Evolutionary conservation across 2,888 invertebrate species (phyloP), one percentile per base, ranked within the genome.

Genomic region (Diplazon laetatorius): DNA sequence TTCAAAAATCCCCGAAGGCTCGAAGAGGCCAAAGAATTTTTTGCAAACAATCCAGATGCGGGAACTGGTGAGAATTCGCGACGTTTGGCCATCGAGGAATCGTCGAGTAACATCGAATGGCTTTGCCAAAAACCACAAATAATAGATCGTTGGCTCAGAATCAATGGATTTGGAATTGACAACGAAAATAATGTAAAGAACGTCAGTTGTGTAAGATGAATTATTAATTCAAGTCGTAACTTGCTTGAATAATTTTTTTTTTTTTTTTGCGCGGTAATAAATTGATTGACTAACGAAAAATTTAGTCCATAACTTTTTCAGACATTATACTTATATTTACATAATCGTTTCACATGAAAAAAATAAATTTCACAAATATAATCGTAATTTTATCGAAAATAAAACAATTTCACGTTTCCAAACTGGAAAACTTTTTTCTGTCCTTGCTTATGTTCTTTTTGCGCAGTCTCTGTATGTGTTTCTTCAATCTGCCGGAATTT

Each of bases 391-490:
- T n/a, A n/a, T n/a, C n/a, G 2, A 10, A n/a, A 9, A 59, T n/a
- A 25, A 20, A 20, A 16, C 1, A 2, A 35, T 44, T 50, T 68
- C 18, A 68, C 46, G 18, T 63, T 12, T 78, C 62, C 12, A 55
- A 35, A 16, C 22, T 55, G 0, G 70, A 76, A 18, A 90, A 81
- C 71, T 83, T 85, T 39, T 80, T 80, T 66, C 88, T 84, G 35
- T 88, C 88, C 70, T 85, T 91, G 12, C 70, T 82, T 2, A 93
- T 92, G 76, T 95, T 93, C 89, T 96, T 97, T 88, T 97, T 97
- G 18, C 96, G 93, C 72, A 96, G 93, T 80, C 96, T 95, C 85
- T 95, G 95, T 82, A 98, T 93, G 87, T 97, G 97, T 82, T 97
- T 95, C 82, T 95, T 94, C 1, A 98, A 90, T 85, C 95, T 95